Percentiles rank a stretch among this genome's conserved stretches.
Evolutionary conservation across 2,797 vertebrate genomes (phyloP).

Genomic region (Spea hammondii): DNA sequence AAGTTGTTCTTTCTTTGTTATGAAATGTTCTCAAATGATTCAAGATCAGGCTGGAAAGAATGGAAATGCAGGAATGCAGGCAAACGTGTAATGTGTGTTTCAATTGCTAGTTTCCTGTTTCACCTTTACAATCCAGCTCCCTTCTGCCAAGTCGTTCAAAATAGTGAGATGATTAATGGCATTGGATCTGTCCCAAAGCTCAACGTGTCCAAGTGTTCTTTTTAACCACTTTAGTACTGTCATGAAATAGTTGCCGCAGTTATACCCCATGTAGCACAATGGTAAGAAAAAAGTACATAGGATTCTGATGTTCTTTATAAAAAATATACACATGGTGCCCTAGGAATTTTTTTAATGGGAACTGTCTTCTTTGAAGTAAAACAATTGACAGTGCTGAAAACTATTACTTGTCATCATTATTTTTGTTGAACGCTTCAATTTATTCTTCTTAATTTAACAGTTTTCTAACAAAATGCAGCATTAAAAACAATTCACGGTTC

Average conservation of each 20-base stretch:
- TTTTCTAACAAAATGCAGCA: too few species aligned
- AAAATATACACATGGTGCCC: too few species aligned
- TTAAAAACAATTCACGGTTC: too few species aligned
- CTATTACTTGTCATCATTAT: too few species aligned
- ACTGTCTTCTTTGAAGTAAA: too few species aligned
- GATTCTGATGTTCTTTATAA: too few species aligned
- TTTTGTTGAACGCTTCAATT: too few species aligned
- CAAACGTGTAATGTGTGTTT: constrained; percentile 51
- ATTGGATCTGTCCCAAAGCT: constrained; percentile 40
- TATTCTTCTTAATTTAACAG: too few species aligned
- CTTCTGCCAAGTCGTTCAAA: constrained; percentile 50
- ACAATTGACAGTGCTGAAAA: too few species aligned
- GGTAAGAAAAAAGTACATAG: too few species aligned
- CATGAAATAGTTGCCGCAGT: constrained; percentile 2
- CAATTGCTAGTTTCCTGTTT: constrained; percentile 52
- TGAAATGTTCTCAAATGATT: constrained; percentile 33
- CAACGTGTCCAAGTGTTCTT: constrained; percentile 22
- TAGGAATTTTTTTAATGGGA: too few species aligned
- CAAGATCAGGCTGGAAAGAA: constrained; percentile 33
- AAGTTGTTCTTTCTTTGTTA: constrained; percentile 17
- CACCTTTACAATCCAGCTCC: constrained; percentile 46
- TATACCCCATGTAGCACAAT: neutral
- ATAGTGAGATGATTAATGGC: constrained; percentile 50
- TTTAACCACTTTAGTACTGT: constrained; percentile 32
- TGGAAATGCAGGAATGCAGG: constrained; percentile 48